These are phyloP conservation scores for Chamaedrilus cognettii DNA, from an alignment of 2,888 invertebrate genomes.

Conservation along the genomic window DNA sequence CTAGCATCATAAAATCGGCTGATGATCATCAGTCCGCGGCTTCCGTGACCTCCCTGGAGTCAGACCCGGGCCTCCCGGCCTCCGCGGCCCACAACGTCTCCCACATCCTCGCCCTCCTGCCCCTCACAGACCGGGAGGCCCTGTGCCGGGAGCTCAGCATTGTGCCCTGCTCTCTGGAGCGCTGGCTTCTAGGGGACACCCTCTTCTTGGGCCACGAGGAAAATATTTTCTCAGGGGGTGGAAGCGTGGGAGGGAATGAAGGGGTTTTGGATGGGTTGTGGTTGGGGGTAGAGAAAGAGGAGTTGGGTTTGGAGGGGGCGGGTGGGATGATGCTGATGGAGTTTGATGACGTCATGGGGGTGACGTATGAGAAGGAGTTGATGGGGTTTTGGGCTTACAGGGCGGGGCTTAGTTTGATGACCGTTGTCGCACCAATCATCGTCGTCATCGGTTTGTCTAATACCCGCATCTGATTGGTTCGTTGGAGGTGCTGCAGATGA, in stretches of 20 bases:
- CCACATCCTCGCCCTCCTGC: not conserved
- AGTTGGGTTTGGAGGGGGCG: not conserved
- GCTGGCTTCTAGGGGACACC: not conserved
- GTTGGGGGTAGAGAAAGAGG: not conserved
- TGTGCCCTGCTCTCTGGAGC: not conserved
- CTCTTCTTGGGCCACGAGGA: no score
- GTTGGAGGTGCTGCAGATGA: not conserved
- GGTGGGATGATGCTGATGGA: no score
- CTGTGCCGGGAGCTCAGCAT: not conserved
- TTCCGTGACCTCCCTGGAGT: no score
- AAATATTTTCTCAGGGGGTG: no score
- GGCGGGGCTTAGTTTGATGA: not conserved
- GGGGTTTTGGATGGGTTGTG: not conserved
- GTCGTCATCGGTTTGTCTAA: not conserved
- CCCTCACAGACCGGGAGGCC: not conserved
- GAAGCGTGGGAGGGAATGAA: not conserved
- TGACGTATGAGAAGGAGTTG: not conserved
- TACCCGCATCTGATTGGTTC: not conserved
- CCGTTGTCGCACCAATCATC: not conserved
- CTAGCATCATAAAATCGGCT: no score
- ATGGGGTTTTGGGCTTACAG: not conserved
- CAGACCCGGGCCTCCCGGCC: not conserved
- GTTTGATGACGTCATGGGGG: not conserved
- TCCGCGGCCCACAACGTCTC: not conserved
- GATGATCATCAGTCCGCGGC: no score